A percentile compares a stretch with the other conserved stretches of the same genome.
Conservation (phyloP, 37 sponge, comb jelly and placozoan genomes). For the Cladorhizidae sp. region DNA sequence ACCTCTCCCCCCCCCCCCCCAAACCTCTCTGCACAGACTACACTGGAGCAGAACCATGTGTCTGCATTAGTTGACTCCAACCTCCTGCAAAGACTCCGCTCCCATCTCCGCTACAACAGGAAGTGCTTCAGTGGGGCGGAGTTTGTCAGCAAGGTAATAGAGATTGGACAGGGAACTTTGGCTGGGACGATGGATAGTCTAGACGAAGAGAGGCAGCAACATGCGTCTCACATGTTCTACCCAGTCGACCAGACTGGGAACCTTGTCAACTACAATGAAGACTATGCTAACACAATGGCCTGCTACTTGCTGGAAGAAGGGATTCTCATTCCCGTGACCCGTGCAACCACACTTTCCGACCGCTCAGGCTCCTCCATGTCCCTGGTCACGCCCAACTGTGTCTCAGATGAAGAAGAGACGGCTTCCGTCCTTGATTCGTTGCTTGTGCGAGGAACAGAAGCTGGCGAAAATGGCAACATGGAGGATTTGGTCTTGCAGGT, state of each 20-base stretch:
- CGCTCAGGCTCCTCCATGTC: neutral
- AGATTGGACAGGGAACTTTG: conserved; percentile 11
- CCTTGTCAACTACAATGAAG: conserved; percentile 14
- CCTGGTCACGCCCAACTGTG: neutral
- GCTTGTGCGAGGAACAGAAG: neutral
- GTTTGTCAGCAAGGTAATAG: conserved; percentile 43
- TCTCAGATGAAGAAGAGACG: conserved; percentile 1
- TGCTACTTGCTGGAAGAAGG: conserved; percentile 43
- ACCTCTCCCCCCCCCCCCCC: neutral
- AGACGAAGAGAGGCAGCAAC: neutral
- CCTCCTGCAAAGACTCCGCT: conserved; percentile 31
- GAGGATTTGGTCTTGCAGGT: no score
- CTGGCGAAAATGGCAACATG: neutral
- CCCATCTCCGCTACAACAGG: conserved; percentile 43
- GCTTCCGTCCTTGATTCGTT: neutral
- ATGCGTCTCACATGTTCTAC: neutral
- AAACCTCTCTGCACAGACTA: no score
- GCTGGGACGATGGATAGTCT: neutral
- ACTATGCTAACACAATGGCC: conserved; percentile 40
- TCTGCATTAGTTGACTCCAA: conserved; percentile 27
- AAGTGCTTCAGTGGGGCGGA: conserved; percentile 77
- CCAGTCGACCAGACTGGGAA: conserved; percentile 1
- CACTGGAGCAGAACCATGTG: conserved; percentile 22
- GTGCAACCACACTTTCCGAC: neutral
- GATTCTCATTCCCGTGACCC: conserved; percentile 22